Conservation (phyloP, 2,113 vertebrate genomes). For the Eira barbara region DNA sequence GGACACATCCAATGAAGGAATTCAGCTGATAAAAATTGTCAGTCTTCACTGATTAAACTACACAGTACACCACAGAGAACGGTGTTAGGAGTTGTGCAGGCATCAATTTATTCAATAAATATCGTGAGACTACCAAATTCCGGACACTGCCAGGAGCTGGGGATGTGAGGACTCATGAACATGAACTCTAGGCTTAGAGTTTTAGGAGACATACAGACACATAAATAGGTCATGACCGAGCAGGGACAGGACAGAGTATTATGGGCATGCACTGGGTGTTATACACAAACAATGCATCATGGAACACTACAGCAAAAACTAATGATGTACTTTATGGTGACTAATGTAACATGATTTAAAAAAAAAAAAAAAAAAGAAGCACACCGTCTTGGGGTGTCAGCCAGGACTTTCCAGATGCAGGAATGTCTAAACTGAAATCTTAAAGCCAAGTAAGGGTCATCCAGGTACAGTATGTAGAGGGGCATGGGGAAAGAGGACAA, state of each 20-base stretch:
- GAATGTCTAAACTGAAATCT: not conserved
- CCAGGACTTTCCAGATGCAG: not conserved
- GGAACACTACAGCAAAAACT: too few species aligned
- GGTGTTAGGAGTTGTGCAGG: not conserved
- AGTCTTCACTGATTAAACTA: not conserved
- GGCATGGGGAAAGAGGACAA: too few species aligned
- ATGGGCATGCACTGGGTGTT: not conserved
- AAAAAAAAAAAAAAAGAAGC: too few species aligned
- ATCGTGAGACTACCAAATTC: not conserved
- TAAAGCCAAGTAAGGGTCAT: not conserved
- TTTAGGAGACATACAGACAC: not conserved
- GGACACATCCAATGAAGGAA: not conserved
- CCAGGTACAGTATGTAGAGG: too few species aligned
- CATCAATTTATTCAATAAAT: not conserved
- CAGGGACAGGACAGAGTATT: too few species aligned
- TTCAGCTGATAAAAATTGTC: not conserved
- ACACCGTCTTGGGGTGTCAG: not conserved
- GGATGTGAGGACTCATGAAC: not conserved
- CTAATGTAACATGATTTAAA: too few species aligned
- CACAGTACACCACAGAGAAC: not conserved
- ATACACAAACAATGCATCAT: too few species aligned
- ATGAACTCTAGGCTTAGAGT: not conserved
- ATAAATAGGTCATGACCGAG: not conserved
- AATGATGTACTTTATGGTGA: too few species aligned
- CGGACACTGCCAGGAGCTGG: not conserved